A percentile compares a stretch with the other conserved stretches of the same genome.
Conservation (phyloP, 2,888 invertebrate species). For the Sphaerophoria rueppellii region DNA sequence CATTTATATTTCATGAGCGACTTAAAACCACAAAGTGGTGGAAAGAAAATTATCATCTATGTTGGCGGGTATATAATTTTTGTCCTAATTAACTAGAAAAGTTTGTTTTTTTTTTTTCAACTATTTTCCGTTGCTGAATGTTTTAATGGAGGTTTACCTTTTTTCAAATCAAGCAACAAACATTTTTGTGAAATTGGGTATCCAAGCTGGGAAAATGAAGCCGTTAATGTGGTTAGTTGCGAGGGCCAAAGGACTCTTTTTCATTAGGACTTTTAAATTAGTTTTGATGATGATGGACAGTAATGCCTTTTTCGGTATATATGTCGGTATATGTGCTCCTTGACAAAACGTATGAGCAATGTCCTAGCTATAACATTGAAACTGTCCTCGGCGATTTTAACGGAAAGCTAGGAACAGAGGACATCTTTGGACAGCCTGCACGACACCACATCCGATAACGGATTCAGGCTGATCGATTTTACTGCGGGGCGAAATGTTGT, state of each 20-base stretch:
- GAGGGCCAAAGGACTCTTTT: conserved; percentile 8
- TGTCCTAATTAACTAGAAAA: conserved; percentile 54
- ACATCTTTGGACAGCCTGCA: too few relatives aligned
- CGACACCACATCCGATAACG: too few relatives aligned
- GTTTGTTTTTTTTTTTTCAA: conserved; percentile 22
- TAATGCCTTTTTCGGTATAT: too few relatives aligned
- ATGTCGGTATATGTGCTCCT: too few relatives aligned
- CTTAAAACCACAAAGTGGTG: conserved; percentile 52
- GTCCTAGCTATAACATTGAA: too few relatives aligned
- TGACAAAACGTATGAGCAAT: too few relatives aligned
- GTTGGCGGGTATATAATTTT: not conserved
- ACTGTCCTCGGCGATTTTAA: too few relatives aligned
- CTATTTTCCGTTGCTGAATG: conserved; percentile 1
- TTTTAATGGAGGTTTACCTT: conserved; percentile 36
- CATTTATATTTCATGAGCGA: conserved; percentile 67
- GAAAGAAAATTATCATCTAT: not conserved
- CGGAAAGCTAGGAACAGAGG: too few relatives aligned
- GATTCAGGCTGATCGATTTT: too few relatives aligned
- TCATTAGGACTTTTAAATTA: not conserved
- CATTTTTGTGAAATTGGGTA: conserved; percentile 20
- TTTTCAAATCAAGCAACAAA: conserved; percentile 24
- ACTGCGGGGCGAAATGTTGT: too few relatives aligned
- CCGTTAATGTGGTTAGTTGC: conserved; percentile 9
- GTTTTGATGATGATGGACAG: conserved; percentile 4
- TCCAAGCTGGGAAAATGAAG: not conserved